phyloP scores from a whole-genome alignment of 2,113 vertebrate genomes.

The Falco punctatus region DNA sequence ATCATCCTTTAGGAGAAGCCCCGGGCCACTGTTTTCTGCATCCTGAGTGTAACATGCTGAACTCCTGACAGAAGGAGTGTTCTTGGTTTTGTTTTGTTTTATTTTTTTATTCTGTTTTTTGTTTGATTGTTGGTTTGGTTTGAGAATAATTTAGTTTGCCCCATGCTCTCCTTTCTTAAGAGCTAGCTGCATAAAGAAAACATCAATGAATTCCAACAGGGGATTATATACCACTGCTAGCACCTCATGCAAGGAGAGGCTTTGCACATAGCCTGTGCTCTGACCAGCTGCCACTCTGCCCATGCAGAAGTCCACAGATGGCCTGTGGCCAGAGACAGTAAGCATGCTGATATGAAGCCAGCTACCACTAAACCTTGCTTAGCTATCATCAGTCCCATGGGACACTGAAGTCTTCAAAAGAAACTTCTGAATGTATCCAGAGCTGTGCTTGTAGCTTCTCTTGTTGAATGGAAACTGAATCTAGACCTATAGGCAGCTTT shows the following conservation, averaged over 20 bases:
- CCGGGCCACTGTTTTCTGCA: background rate
- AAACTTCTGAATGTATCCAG: background rate
- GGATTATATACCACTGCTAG: background rate
- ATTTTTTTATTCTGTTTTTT: background rate
- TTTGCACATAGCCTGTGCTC: background rate
- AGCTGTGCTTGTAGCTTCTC: background rate
- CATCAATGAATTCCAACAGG: background rate
- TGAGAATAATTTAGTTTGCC: background rate
- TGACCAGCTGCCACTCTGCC: background rate
- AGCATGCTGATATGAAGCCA: background rate
- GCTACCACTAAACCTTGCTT: background rate
- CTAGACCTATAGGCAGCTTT: background rate
- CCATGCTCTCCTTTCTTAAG: background rate
- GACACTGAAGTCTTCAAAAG: background rate
- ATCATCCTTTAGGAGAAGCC: background rate
- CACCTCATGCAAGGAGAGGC: background rate
- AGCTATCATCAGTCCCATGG: background rate
- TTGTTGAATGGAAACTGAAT: background rate
- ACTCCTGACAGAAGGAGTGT: background rate
- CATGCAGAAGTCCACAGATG: fast-evolving
- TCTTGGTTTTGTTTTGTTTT: background rate
- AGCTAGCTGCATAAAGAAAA: background rate
- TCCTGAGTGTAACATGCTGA: background rate
- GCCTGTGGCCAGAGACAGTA: background rate
- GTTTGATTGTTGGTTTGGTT: background rate